Conservation (phyloP, 35 echinoderm and acorn worm genomes). For the Ptychodera flava region DNA sequence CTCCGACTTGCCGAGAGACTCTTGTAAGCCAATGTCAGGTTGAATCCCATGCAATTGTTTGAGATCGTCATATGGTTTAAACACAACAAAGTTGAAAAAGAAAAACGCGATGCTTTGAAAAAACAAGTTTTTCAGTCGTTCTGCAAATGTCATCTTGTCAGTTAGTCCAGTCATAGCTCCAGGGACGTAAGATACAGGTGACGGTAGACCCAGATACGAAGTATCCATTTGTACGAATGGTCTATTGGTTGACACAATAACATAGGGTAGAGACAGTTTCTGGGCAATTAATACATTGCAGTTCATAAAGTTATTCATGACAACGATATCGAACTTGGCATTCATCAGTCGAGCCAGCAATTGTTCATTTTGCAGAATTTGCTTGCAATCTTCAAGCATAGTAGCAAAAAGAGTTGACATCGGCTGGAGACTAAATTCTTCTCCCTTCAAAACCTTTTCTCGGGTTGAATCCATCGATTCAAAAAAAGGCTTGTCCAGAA, state of each 20-base stretch:
- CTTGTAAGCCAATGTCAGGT: not conserved
- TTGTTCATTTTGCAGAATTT: too few relatives aligned
- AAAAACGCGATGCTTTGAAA: slow-evolving; percentile 6
- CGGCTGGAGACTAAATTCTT: not conserved
- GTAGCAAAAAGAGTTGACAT: not conserved
- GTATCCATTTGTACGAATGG: too few relatives aligned
- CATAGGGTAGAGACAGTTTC: too few relatives aligned
- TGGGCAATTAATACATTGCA: too few relatives aligned
- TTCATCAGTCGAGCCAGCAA: too few relatives aligned
- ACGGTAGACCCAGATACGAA: slow-evolving; percentile 14
- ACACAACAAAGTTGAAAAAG: slow-evolving; percentile 1
- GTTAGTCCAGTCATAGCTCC: slow-evolving; percentile 20
- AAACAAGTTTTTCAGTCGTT: slow-evolving; percentile 12
- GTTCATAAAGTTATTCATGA: too few relatives aligned
- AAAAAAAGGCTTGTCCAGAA: not conserved
- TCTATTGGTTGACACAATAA: too few relatives aligned
- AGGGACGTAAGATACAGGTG: slow-evolving; percentile 28
- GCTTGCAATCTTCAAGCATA: not conserved
- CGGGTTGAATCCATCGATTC: not conserved
- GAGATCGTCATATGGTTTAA: slow-evolving; percentile 20
- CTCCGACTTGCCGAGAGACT: slow-evolving; percentile 22
- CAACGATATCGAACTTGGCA: too few relatives aligned
- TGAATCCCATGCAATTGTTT: slow-evolving; percentile 8
- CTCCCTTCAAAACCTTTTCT: not conserved
- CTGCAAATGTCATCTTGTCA: slow-evolving; percentile 25